A percentile compares a stretch with the other conserved stretches of the same genome.
phyloP scores from a whole-genome alignment of 2,113 vertebrate species.

The human (Homo sapiens) region GRCh38 chr5:63889501-63890000 shows the following conservation, averaged over 20 bases:
- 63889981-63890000: background rate
- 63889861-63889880: background rate
- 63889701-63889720: too few species aligned
- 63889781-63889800: too few species aligned
- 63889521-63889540: background rate
- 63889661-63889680: too few species aligned
- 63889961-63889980: background rate
- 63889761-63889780: too few species aligned
- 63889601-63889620: background rate
- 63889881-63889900: background rate
- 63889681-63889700: too few species aligned
- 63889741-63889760: too few species aligned
- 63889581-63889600: background rate
- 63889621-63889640: too few species aligned
- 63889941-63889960: background rate
- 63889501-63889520: background rate
- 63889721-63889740: too few species aligned
- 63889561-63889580: background rate
- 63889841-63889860: background rate
- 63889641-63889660: too few species aligned
- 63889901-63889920: background rate
- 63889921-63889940: background rate
- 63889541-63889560: slow-evolving; percentile 13
- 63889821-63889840: background rate
- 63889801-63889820: background rate